phyloP scores from a whole-genome alignment of 2,113 vertebrate genomes.

The Mormoops blainvillei region DNA sequence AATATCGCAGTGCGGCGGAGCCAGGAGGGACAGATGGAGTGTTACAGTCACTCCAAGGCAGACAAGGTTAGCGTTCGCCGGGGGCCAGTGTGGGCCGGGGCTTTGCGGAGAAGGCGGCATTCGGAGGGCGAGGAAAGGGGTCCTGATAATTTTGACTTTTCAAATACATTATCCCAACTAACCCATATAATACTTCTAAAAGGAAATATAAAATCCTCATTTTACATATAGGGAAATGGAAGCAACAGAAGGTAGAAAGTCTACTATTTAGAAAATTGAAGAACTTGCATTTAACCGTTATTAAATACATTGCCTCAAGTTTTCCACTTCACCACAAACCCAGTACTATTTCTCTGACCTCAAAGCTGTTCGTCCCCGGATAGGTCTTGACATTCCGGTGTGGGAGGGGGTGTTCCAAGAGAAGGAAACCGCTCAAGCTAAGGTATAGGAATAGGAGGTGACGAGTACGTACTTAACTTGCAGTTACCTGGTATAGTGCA shows the following conservation, averaged over 20 bases:
- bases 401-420: background rate
- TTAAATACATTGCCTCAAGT: background rate
- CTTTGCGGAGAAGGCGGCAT: background rate
- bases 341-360: background rate
- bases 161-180: background rate
- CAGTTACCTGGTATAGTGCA: background rate
- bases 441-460: background rate
- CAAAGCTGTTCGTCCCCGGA: background rate
- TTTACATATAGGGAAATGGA: background rate
- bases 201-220: background rate
- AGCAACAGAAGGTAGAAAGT: background rate
- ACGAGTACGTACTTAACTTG: background rate
- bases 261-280: background rate
- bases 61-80: background rate
- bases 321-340: background rate
- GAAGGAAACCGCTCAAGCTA: background rate
- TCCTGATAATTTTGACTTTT: background rate
- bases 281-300: background rate
- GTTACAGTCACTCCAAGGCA: background rate
- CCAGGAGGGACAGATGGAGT: background rate
- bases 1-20: background rate
- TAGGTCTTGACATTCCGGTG: background rate
- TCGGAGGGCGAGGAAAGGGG: background rate
- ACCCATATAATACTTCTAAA: background rate
- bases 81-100: too few relatives aligned